Base-by-base conservation (phyloP, 2,888 invertebrate genomes). In the Cataglyphis cursor region DNA sequence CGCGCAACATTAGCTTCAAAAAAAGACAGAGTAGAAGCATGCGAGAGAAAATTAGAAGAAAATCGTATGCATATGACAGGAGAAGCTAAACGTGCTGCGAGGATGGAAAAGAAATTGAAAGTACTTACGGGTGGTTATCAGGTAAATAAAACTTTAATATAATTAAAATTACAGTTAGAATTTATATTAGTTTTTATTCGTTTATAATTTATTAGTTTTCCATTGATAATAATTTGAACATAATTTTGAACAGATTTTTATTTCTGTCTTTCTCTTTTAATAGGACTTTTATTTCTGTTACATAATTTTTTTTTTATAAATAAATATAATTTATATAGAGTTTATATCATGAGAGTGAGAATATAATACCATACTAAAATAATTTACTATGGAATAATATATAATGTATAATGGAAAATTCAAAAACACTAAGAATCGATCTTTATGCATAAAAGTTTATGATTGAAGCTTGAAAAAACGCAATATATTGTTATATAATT, bases 31-130 rank as follows among this genome's bases (percentile, higher is more conserved):
- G 96, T 99, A 76, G 99, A 99, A 94, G 98, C 99, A 0, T 97
- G 98, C 0, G 99, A 99, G 93, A 98, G 99, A 92, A 96, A 98
- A 86, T 95, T 99, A 51, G 99, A 99, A 95, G 97, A 98, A 94
- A 99, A 99, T 95, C 96, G 99, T 88, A 97, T 96, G 83, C 99
- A 99, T 95, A 99, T 99, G 99, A 98, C 98, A 0, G 97, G 97
- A 89, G 99, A 99, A 95, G 99, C 99, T 0, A 99, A 99, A 95
- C 97, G 97, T 82, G 99, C 99, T 73, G 98, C 98, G 0, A 99
- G 99, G 95, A 97, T 99, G 96, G 99, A 99, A 95, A 99, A 99
- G 95, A 99, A 99, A 95, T 95, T 99, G 38, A 97, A 99, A 95
- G 98, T 99, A 81, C 96, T 99, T n/a, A 97, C 99, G 5, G 99